Evolutionary conservation across 2,797 vertebrate species (phyloP).

Genomic region (Carduelis carduelis): DNA sequence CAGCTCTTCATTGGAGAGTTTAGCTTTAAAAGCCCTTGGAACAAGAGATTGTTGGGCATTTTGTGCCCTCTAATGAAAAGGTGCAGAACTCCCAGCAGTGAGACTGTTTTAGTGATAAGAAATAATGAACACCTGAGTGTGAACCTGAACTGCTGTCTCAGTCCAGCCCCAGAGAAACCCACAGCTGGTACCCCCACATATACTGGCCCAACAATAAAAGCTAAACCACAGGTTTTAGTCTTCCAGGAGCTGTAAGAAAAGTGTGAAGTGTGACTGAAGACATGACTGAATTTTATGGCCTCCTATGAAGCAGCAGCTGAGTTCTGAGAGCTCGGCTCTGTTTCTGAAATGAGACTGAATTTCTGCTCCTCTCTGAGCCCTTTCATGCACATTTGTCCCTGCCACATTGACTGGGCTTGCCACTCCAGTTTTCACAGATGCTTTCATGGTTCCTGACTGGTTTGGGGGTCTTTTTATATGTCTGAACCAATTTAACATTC

Average conservation of each 20-base stretch:
- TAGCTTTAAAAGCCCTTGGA: too few relatives aligned
- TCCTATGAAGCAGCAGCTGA: neutral
- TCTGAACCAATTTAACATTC: slow-evolving; percentile 30
- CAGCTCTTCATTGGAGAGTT: too few relatives aligned
- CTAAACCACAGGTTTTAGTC: neutral
- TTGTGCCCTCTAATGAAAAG: too few relatives aligned
- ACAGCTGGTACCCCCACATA: too few relatives aligned
- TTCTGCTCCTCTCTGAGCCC: neutral
- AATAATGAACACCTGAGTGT: too few relatives aligned
- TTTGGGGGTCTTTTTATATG: neutral
- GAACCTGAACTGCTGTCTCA: too few relatives aligned
- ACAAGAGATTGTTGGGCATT: too few relatives aligned
- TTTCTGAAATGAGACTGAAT: neutral
- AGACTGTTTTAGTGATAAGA: too few relatives aligned
- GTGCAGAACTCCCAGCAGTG: too few relatives aligned
- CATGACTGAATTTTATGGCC: neutral
- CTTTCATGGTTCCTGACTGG: neutral
- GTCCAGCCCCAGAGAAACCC: too few relatives aligned
- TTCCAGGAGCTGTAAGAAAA: neutral
- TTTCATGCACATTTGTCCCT: neutral
- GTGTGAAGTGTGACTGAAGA: neutral
- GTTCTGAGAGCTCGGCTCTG: neutral
- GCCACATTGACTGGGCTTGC: neutral
- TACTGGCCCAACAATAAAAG: neutral
- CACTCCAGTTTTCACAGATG: neutral